Evolutionary conservation across 37 sponge, comb jelly and placozoan species (phyloP).

Genomic region (Crambe crambe): DNA sequence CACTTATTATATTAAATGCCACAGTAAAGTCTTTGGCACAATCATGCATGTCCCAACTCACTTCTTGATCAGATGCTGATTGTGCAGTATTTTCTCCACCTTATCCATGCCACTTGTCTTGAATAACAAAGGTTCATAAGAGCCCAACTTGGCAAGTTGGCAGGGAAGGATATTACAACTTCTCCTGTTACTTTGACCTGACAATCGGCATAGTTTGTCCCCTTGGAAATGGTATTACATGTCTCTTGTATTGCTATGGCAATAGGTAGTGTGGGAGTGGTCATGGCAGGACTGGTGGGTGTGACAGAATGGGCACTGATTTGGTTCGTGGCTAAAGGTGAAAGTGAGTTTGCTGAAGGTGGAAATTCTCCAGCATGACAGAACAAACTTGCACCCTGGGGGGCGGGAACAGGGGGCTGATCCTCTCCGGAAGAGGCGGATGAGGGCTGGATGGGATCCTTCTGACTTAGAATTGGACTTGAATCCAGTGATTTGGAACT

Average conservation of each 20-base stretch:
- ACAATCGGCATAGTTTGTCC: conserved; percentile 31
- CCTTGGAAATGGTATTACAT: conserved; percentile 79
- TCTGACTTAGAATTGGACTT: neutral
- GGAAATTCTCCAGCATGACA: neutral
- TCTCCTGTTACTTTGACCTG: conserved; percentile 79
- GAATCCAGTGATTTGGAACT: conserved; percentile 6
- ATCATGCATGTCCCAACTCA: neutral
- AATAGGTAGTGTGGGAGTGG: too few relatives aligned
- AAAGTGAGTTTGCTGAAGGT: neutral
- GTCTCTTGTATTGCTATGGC: conserved; percentile 78
- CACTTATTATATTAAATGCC: too few relatives aligned
- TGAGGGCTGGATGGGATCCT: neutral
- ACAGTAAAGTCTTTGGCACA: neutral
- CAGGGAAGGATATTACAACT: conserved; percentile 73
- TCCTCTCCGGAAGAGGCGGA: neutral
- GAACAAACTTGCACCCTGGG: neutral
- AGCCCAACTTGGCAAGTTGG: conserved; percentile 25
- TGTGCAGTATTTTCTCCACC: conserved; percentile 36
- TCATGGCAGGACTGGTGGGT: too few relatives aligned
- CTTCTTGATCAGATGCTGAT: conserved; percentile 35
- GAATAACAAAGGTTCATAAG: conserved; percentile 37
- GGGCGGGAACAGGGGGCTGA: neutral
- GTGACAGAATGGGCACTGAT: conserved; percentile 1
- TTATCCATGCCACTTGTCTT: neutral
- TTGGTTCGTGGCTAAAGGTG: conserved; percentile 1